These are phyloP conservation scores for Parascotia fuliginaria DNA, from an alignment of 2,888 invertebrate species.

Conservation along the genomic window DNA sequence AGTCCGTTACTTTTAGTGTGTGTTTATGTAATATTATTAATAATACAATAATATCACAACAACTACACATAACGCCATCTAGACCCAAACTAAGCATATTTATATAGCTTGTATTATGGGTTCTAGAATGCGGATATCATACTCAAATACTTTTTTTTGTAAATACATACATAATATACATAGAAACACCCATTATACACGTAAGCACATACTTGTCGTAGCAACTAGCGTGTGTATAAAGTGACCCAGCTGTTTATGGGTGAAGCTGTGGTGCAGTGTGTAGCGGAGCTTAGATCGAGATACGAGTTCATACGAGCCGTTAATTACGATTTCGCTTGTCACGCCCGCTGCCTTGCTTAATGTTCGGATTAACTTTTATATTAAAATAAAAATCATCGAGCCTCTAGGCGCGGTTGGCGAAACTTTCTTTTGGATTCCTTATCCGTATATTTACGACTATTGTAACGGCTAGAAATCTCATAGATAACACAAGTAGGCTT, in stretches of 20 bases:
- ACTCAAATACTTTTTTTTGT: too few relatives aligned
- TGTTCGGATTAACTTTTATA: slow-evolving; percentile 71
- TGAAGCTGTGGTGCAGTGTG: slow-evolving; percentile 16
- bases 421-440: slow-evolving; percentile 44
- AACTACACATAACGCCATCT: too few relatives aligned
- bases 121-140: too few relatives aligned
- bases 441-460: slow-evolving; percentile 13
- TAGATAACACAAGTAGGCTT: background rate
- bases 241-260: background rate
- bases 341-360: slow-evolving; percentile 79
- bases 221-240: background rate
- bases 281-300: slow-evolving; percentile 56
- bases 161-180: too few relatives aligned
- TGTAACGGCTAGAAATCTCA: slow-evolving; percentile 11
- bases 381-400: slow-evolving; percentile 57
- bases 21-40: too few relatives aligned
- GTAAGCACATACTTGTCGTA: background rate
- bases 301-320: slow-evolving; percentile 55
- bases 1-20: too few relatives aligned
- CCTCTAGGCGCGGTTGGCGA: slow-evolving; percentile 31
- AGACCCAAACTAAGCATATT: too few relatives aligned
- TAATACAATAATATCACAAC: too few relatives aligned
- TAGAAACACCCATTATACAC: too few relatives aligned
- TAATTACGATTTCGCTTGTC: slow-evolving; percentile 82
- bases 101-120: too few relatives aligned